phyloP scores from a whole-genome alignment of 2,888 invertebrate species.

The Linnaemya tessellans region DNA sequence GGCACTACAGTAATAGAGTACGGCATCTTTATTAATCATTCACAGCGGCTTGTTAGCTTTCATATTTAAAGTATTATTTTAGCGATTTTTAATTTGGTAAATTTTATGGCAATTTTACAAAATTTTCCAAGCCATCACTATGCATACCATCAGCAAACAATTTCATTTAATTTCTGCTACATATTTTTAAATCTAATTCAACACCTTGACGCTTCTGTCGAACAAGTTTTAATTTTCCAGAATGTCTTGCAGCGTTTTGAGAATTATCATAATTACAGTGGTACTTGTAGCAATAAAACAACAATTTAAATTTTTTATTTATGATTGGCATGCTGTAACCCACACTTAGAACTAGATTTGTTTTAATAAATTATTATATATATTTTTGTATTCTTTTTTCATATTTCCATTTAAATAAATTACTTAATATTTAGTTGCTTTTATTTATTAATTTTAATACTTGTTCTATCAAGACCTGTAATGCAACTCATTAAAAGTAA shows the following conservation, averaged over 20 bases:
- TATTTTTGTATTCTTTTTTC: background rate
- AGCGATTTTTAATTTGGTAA: too few species aligned
- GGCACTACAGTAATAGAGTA: too few species aligned
- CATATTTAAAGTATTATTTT: too few species aligned
- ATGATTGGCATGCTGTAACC: constrained; percentile 37
- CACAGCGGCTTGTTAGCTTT: too few species aligned
- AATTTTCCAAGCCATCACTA: too few species aligned
- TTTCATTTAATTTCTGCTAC: too few species aligned
- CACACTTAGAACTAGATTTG: constrained; percentile 57
- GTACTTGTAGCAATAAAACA: constrained; percentile 25
- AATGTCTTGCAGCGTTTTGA: constrained; percentile 5
- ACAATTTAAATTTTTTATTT: constrained; percentile 39
- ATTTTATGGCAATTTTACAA: too few species aligned
- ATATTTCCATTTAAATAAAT: constrained; percentile 48
- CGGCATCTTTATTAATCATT: too few species aligned
- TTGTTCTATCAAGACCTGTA: constrained; percentile 49
- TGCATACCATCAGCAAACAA: too few species aligned
- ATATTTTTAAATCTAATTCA: background rate
- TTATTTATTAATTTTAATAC: constrained; percentile 53
- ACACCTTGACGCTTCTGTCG: background rate
- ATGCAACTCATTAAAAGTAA: constrained; percentile 43
- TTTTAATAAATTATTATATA: constrained; percentile 34
- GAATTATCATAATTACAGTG: constrained; percentile 32
- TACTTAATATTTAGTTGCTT: constrained; percentile 56
- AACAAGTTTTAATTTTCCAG: background rate